phyloP scores from a whole-genome alignment of 1,140 invertebrate species.

The Drosophila setifemur region DNA sequence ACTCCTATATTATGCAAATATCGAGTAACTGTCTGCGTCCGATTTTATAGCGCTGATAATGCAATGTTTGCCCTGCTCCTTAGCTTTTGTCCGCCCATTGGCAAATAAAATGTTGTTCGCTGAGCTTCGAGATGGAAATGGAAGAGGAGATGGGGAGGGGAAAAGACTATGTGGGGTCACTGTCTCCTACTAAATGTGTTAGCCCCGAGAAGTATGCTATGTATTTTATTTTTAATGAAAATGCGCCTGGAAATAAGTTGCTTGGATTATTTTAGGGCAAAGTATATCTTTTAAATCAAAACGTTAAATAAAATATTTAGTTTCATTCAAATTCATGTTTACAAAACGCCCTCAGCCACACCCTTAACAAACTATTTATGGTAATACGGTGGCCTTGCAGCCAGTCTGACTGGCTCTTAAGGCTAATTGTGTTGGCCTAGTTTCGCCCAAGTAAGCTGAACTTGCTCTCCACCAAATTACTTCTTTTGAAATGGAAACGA shows the following conservation, averaged over 20 bases:
- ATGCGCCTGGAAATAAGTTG: too few species aligned
- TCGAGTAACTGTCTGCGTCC: conserved; percentile 62
- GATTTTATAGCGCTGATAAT: conserved; percentile 61
- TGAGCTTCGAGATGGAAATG: conserved; percentile 1
- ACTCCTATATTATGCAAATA: conserved; percentile 28
- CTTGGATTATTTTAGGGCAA: too few species aligned
- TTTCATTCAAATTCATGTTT: too few species aligned
- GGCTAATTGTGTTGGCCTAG: conserved; percentile 44
- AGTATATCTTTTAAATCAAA: too few species aligned
- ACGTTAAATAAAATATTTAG: too few species aligned
- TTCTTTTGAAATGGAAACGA: neutral
- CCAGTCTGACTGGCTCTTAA: conserved; percentile 21
- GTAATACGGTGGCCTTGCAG: conserved; percentile 23
- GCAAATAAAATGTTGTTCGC: conserved; percentile 44
- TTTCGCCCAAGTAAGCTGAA: conserved; percentile 8
- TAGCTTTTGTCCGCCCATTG: conserved; percentile 2
- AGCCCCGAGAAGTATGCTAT: too few species aligned
- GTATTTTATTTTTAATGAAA: too few species aligned
- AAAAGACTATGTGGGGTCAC: neutral
- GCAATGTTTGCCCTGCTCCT: conserved; percentile 24
- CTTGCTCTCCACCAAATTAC: neutral
- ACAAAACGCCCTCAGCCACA: too few species aligned
- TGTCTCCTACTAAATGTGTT: neutral
- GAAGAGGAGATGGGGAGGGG: neutral
- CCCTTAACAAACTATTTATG: conserved; percentile 21